These are phyloP conservation scores for Bujurquina vittata DNA, from an alignment of 2,113 vertebrate species.

Conservation along the genomic window DNA sequence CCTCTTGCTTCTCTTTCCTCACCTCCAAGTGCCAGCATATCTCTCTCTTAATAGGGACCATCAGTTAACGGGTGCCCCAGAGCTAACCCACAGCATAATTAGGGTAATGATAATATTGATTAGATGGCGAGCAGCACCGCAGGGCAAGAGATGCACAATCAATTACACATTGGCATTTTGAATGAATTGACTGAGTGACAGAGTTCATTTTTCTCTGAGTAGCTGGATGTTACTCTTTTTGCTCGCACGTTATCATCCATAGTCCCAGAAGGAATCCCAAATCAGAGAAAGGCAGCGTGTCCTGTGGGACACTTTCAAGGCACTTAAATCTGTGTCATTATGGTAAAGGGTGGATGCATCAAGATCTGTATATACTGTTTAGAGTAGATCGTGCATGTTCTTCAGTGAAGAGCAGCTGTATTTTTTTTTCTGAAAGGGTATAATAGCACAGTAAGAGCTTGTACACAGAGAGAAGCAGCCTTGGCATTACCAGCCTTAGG, in stretches of 20 bases:
- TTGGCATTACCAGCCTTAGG: slow-evolving; percentile 72
- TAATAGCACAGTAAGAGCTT: slow-evolving; percentile 64
- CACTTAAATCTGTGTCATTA: neutral
- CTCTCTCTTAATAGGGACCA: slow-evolving; percentile 71
- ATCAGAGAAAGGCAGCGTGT: neutral
- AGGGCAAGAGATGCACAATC: slow-evolving; percentile 73
- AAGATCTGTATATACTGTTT: slow-evolving; percentile 41
- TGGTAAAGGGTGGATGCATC: slow-evolving; percentile 8
- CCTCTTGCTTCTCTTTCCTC: slow-evolving; percentile 1
- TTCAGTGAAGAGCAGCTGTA: slow-evolving; percentile 69
- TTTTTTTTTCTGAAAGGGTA: slow-evolving; percentile 44
- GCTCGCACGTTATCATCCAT: neutral
- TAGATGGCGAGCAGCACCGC: slow-evolving; percentile 65
- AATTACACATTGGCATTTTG: slow-evolving; percentile 76
- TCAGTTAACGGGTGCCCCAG: slow-evolving; percentile 57
- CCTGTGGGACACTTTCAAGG: neutral
- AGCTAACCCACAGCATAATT: slow-evolving; percentile 73
- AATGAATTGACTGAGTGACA: slow-evolving; percentile 76
- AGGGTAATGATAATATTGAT: slow-evolving; percentile 81
- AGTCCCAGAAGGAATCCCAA: slow-evolving; percentile 3
- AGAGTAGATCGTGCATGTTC: slow-evolving; percentile 47
- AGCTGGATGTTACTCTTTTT: slow-evolving; percentile 32
- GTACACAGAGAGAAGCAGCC: slow-evolving; percentile 64
- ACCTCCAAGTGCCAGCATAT: slow-evolving; percentile 65
- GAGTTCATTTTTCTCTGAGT: slow-evolving; percentile 66